A percentile compares a stretch with the other conserved stretches of the same genome.
Conservation (phyloP, 1,140 invertebrate species). For the Nomia melanderi region DNA sequence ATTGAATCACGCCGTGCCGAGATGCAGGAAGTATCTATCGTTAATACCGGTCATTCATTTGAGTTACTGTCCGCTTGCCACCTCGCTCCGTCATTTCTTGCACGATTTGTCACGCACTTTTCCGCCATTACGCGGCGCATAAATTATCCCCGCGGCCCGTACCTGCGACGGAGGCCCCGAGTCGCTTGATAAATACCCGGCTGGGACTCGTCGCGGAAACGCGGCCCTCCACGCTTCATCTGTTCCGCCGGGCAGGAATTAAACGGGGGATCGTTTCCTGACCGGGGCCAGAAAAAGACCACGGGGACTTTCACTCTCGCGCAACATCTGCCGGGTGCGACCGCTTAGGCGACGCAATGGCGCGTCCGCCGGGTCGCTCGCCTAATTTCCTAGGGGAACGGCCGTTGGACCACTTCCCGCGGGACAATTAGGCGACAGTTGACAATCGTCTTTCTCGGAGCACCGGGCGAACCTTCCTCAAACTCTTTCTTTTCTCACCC, state of each 20-base stretch:
- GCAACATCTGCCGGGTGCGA: slow-evolving; percentile 51
- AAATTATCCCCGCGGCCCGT: not conserved
- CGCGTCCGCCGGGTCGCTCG: slow-evolving; percentile 44
- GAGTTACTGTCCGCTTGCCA: not conserved
- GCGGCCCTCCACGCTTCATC: slow-evolving; percentile 12
- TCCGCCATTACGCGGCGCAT: not conserved
- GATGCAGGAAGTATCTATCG: not conserved
- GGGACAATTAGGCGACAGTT: slow-evolving; percentile 32
- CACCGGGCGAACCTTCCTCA: too few relatives aligned
- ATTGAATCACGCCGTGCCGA: not conserved
- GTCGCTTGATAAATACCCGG: not conserved
- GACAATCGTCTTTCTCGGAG: not conserved
- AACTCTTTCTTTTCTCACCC: too few relatives aligned
- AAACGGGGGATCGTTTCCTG: slow-evolving; percentile 52
- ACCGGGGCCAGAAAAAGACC: slow-evolving; percentile 46
- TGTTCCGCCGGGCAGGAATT: slow-evolving; percentile 16
- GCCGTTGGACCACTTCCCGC: slow-evolving; percentile 30
- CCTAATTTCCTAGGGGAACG: slow-evolving; percentile 44
- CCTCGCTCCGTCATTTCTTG: not conserved
- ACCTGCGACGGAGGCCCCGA: not conserved
- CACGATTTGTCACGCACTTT: not conserved
- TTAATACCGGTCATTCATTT: not conserved
- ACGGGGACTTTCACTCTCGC: slow-evolving; percentile 63
- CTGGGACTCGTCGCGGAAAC: slow-evolving; percentile 1
- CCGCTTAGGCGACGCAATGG: slow-evolving; percentile 49